Base-by-base conservation (phyloP, 1,140 invertebrate genomes). In the Anthonomus grandis region DNA sequence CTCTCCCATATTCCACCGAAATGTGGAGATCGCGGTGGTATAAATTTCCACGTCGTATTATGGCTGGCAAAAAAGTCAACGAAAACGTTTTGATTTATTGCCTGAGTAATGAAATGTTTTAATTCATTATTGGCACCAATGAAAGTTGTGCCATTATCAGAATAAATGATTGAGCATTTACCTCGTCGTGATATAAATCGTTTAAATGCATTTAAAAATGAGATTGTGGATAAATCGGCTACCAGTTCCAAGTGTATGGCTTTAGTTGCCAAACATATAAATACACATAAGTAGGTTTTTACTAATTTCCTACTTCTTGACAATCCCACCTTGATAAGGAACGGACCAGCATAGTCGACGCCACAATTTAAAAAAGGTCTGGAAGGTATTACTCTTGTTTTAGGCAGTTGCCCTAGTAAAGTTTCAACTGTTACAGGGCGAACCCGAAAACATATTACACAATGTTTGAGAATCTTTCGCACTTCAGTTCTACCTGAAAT, bases 231-330 rank as follows among this genome's bases (percentile, higher is more conserved):
- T 19, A 76, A 39, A 52, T 67, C 64, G 15, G 18, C 42, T 0
- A 74, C 66, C 1, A 73, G 47, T 42, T 76, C 73, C 18, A 74
- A 46, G 56, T 75, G 73, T 2, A 75, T 48, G 0, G 74, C 70
- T 24, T 65, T 65, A 0, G 65, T 67, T 0, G 59, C 39, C 6
- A 70, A 44, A 62, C 73, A 76, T 2, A 72, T 52, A 42, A 75
- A 74, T 1, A 76, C 17, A 13, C 49, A 45, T 6, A 72, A 57
- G 38, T 73, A 75, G 4, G 57, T 47, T 50, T 75, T 76, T 17
- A 60, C 37, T 4, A 31, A 21, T 15, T 48, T 56, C 19, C 25
- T 19, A 21, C 48, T 57, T 22, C 63, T 46, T 2, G 17, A 15
- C 36, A 45, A 42, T 13, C 47, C 53, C 22, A 53, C 44, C 57